These are phyloP conservation scores for Scrobipalpa costella DNA, from an alignment of 2,888 invertebrate species.

Conservation along the genomic window DNA sequence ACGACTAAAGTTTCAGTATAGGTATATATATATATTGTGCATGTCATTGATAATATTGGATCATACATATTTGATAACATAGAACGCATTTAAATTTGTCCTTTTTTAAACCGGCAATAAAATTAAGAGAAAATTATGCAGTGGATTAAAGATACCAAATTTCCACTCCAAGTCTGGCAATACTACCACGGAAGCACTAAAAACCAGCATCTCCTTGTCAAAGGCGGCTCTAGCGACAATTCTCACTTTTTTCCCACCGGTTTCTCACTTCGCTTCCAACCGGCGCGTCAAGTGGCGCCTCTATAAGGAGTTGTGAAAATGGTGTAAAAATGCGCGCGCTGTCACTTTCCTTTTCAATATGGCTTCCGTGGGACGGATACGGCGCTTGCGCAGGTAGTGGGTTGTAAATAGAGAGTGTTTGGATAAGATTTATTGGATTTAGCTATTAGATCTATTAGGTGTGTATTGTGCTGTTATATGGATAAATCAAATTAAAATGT, in stretches of 20 bases:
- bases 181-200: conserved; percentile 2
- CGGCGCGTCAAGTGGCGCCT: background rate
- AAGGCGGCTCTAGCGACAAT: conserved; percentile 1
- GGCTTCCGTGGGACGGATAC: conserved; percentile 12
- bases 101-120: too few species aligned
- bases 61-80: too few species aligned
- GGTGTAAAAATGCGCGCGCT: conserved; percentile 49
- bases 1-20: too few species aligned
- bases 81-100: too few species aligned
- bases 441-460: background rate
- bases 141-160: background rate
- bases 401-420: background rate
- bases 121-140: too few species aligned
- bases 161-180: background rate
- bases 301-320: conserved; percentile 57
- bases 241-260: conserved; percentile 17
- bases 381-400: conserved; percentile 14
- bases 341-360: conserved; percentile 56
- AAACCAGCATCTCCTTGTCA: conserved; percentile 5
- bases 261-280: conserved; percentile 15
- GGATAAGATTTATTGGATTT: background rate
- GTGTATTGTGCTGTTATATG: too few species aligned
- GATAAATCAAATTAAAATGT: too few species aligned
- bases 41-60: too few species aligned
- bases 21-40: too few species aligned